Conservation (phyloP, 2,113 vertebrate species). For the Dicentrarchus labrax region DNA sequence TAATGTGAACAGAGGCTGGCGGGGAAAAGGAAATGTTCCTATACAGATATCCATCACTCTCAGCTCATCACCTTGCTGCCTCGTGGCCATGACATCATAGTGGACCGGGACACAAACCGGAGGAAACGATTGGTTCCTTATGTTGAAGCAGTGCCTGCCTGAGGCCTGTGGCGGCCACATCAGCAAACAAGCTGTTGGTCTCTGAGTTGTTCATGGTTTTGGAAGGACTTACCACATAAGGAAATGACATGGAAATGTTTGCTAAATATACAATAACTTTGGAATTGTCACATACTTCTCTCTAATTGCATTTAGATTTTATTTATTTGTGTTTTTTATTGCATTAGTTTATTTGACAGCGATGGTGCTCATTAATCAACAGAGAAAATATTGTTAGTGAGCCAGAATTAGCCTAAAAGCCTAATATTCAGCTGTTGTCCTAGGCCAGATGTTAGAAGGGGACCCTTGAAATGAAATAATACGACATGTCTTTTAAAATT, state of each 20-base stretch:
- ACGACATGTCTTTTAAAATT: neutral
- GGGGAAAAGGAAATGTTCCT: slow-evolving; percentile 83
- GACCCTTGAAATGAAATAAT: neutral
- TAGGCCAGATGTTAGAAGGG: neutral
- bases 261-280: slow-evolving; percentile 14
- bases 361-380: neutral
- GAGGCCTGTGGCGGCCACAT: slow-evolving; percentile 62
- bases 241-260: slow-evolving; percentile 11
- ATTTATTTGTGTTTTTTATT: slow-evolving; percentile 4
- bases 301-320: slow-evolving; percentile 10
- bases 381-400: neutral
- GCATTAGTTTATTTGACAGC: neutral
- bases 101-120: slow-evolving; percentile 50
- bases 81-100: slow-evolving; percentile 80
- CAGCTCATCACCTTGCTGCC: slow-evolving; percentile 82
- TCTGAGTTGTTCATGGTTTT: slow-evolving; percentile 23
- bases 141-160: slow-evolving; percentile 62
- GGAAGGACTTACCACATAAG: neutral
- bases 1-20: slow-evolving; percentile 82
- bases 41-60: slow-evolving; percentile 86
- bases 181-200: slow-evolving; percentile 56
- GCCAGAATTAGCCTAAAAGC: neutral
- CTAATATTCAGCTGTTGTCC: neutral
- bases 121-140: slow-evolving; percentile 79
- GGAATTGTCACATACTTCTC: neutral